Evolutionary conservation across 2,797 vertebrate genomes (phyloP).

Genomic region (Kryptolebias ocellatus): DNA sequence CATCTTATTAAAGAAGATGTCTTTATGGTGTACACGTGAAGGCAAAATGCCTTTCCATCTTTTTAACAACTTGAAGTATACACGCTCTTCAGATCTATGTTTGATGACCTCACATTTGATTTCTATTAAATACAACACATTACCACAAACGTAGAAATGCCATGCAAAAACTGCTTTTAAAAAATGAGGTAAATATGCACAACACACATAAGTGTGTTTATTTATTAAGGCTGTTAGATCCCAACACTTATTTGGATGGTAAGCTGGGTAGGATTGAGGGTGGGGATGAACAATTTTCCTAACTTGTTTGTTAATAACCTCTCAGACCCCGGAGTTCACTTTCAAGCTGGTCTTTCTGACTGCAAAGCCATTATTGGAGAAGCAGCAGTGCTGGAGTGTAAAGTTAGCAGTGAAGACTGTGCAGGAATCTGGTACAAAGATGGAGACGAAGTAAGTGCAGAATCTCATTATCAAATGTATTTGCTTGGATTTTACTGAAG

Average conservation of each 20-base stretch:
- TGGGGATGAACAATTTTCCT: slow-evolving; percentile 16
- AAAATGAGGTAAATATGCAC: slow-evolving; percentile 59
- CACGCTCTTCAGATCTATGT: neutral
- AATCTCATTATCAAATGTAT: neutral
- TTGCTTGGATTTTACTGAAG: neutral
- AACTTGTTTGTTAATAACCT: slow-evolving; percentile 55
- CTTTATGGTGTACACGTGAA: slow-evolving; percentile 16
- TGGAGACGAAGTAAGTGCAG: slow-evolving; percentile 83
- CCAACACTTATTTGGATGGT: neutral
- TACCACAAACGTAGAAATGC: slow-evolving; percentile 16
- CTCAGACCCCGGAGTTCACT: slow-evolving; percentile 81
- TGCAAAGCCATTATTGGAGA: slow-evolving; percentile 83
- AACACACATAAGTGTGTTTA: slow-evolving; percentile 7
- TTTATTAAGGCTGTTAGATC: slow-evolving; percentile 13
- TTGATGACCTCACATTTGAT: slow-evolving; percentile 18
- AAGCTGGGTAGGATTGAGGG: no score
- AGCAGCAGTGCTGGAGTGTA: slow-evolving; percentile 83
- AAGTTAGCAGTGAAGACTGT: slow-evolving; percentile 82
- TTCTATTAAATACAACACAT: slow-evolving; percentile 43
- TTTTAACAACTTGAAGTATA: neutral
- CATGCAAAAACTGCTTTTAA: slow-evolving; percentile 17
- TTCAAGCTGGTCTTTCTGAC: slow-evolving; percentile 85
- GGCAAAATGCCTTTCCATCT: slow-evolving; percentile 5
- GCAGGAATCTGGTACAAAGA: slow-evolving; percentile 90
- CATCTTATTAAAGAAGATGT: slow-evolving; percentile 25